Evolutionary conservation across 2,113 vertebrate species (phyloP).

Genomic region (Romanogobio albipinnatus): DNA sequence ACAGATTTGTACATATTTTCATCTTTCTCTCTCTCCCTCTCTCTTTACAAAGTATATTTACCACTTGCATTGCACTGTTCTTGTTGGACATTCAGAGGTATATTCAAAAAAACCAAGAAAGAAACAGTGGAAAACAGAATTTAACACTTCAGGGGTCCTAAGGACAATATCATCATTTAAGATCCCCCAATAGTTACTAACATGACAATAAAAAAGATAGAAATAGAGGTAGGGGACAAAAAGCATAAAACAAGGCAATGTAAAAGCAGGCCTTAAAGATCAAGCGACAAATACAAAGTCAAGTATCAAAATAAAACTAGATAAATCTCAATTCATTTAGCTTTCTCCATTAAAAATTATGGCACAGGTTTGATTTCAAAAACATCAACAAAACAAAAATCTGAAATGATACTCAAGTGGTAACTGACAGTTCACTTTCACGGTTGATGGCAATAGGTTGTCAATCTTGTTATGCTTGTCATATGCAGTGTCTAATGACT

Average conservation of each 20-base stretch:
- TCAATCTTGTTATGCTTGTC: slow-evolving; percentile 61
- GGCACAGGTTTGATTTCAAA: slow-evolving; percentile 92
- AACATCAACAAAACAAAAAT: slow-evolving; percentile 63
- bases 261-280: slow-evolving; percentile 81
- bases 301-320: slow-evolving; percentile 97
- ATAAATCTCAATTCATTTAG: slow-evolving; percentile 60
- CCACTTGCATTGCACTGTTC: slow-evolving; percentile 50
- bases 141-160: slow-evolving; percentile 30
- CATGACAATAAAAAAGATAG: slow-evolving; percentile 54
- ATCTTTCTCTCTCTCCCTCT: neutral
- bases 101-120: slow-evolving; percentile 33
- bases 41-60: slow-evolving; percentile 49
- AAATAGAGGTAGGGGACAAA: slow-evolving; percentile 60
- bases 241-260: slow-evolving; percentile 67
- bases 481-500: slow-evolving; percentile 38
- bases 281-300: slow-evolving; percentile 93
- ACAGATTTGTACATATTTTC: slow-evolving; percentile 68
- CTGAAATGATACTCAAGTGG: slow-evolving; percentile 51
- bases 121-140: neutral
- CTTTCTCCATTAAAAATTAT: slow-evolving; percentile 88
- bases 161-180: neutral
- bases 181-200: slow-evolving; percentile 47
- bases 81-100: slow-evolving; percentile 40
- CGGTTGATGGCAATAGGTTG: slow-evolving; percentile 60
- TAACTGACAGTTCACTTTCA: slow-evolving; percentile 63